A percentile compares a stretch with the other conserved stretches of the same genome.
Conservation (phyloP, 1,140 invertebrate species). For the Nebria ingens region DNA sequence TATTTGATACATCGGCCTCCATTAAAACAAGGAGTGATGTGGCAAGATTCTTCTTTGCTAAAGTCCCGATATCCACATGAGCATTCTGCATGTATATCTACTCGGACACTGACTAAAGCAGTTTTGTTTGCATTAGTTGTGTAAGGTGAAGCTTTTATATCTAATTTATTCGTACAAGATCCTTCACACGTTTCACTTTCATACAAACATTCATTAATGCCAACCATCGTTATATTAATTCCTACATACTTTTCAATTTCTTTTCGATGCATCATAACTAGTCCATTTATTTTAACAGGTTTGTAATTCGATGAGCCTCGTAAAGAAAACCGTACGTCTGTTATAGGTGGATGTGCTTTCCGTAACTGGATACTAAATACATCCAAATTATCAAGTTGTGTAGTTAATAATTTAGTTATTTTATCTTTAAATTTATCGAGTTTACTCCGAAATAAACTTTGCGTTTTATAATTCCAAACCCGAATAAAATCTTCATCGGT, state of each 20-base stretch:
- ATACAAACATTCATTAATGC: slow-evolving; percentile 69
- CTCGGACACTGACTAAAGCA: slow-evolving; percentile 79
- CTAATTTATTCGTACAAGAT: slow-evolving; percentile 65
- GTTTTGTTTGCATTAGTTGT: slow-evolving; percentile 80
- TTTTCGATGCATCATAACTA: slow-evolving; percentile 46
- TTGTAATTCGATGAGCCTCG: slow-evolving; percentile 87
- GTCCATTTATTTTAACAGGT: slow-evolving; percentile 73
- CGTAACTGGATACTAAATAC: slow-evolving; percentile 85
- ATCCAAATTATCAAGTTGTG: slow-evolving; percentile 73
- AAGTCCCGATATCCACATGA: slow-evolving; percentile 44
- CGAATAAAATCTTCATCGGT: slow-evolving; percentile 77
- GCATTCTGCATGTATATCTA: slow-evolving; percentile 66
- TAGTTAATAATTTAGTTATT: slow-evolving; percentile 61
- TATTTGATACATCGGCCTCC: no score
- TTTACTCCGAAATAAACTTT: no score
- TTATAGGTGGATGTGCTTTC: slow-evolving; percentile 48
- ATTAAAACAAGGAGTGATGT: slow-evolving; percentile 61
- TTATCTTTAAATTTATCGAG: slow-evolving; percentile 68
- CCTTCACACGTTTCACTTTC: slow-evolving; percentile 54
- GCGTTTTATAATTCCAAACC: slow-evolving; percentile 34
- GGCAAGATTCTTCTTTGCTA: slow-evolving; percentile 63
- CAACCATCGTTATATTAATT: no score
- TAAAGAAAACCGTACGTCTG: slow-evolving; percentile 80
- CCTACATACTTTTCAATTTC: no score
- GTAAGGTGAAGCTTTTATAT: slow-evolving; percentile 57